Evolutionary conservation across 2,888 invertebrate genomes (phyloP), one percentile per base, ranked within the genome.

Genomic region (Hoplodrina ambigua): DNA sequence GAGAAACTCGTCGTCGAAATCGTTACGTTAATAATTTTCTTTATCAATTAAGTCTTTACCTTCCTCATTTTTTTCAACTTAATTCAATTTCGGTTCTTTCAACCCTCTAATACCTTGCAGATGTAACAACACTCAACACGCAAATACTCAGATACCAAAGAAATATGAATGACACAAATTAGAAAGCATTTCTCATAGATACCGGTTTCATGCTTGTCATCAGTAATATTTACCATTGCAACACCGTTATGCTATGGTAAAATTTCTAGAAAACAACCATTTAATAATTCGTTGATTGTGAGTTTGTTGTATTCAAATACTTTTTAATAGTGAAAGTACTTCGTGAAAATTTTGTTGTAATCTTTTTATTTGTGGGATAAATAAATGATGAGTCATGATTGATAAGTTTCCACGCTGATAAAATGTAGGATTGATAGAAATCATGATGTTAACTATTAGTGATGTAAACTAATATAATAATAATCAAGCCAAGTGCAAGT

Each of bases 151-250:
- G 25, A 41, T 57, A 60, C n/a, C 50, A 60, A 19, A 72, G 41
- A 65, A 65, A 63, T 53, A 46, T 53, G 54, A 65, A 54, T 67
- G 65, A 67, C 46, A 72, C 44, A 59, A 68, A 68, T 59, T 70
- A 74, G 69, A 82, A 82, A 80, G 78, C 70, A 68, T 74, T 73
- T 78, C 75, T 57, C 77, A 67, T 46, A 44, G 30, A 54, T 65
- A 67, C 82, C 74, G 67, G 78, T 81, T 81, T 56, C 50, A 62
- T 20, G 59, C 64, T 73, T 75, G 79, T 72, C 59, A 62, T 44
- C 59, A 53, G 17, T 20, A 52, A 69, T 67, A 65, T 79, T 75
- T 63, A 55, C 37, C n/a, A 33, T 67, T 59, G 52, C 64, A 66
- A 67, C 54, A 73, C 41, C 46, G 60, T 67, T 69, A 69, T 37